Evolutionary conservation across 2,888 invertebrate species (phyloP).

Genomic region (Crossocerus cetratus): DNA sequence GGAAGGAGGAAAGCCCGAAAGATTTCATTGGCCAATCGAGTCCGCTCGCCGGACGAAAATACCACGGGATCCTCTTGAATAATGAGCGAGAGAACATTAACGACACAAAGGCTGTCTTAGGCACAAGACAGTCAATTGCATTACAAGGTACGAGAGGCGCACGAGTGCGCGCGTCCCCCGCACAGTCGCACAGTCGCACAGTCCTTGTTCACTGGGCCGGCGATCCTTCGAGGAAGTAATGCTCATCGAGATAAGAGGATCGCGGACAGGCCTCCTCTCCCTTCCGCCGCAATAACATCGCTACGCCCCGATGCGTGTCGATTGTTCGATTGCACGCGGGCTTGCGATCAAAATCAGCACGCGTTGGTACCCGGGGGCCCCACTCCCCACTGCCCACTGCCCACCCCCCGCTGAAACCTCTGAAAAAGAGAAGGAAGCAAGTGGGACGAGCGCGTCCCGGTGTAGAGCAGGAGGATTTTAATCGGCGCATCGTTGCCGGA

Average conservation of each 20-base stretch:
- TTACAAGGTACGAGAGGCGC: too few species aligned
- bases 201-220: constrained; percentile 8
- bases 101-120: background rate
- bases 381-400: background rate
- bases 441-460: background rate
- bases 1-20: constrained; percentile 6
- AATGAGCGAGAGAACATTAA: background rate
- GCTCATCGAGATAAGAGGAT: constrained; percentile 1
- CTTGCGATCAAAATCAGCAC: constrained; percentile 3
- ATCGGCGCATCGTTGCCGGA: constrained; percentile 33
- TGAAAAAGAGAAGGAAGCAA: too few species aligned
- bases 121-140: background rate
- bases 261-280: constrained; percentile 17
- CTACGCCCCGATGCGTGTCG: constrained; percentile 31
- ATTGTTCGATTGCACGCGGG: constrained; percentile 33
- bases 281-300: constrained; percentile 19
- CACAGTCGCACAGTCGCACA: background rate
- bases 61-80: too few species aligned
- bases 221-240: constrained; percentile 9
- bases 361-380: background rate
- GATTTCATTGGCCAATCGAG: too few species aligned
- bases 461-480: constrained; percentile 17
- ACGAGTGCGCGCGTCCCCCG: background rate
- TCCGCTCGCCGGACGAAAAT: too few species aligned
- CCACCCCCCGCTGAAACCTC: too few species aligned